These are phyloP conservation scores for Phymanthus crucifer DNA, from an alignment of 92 coral and sea anemone genomes.

Conservation along the genomic window DNA sequence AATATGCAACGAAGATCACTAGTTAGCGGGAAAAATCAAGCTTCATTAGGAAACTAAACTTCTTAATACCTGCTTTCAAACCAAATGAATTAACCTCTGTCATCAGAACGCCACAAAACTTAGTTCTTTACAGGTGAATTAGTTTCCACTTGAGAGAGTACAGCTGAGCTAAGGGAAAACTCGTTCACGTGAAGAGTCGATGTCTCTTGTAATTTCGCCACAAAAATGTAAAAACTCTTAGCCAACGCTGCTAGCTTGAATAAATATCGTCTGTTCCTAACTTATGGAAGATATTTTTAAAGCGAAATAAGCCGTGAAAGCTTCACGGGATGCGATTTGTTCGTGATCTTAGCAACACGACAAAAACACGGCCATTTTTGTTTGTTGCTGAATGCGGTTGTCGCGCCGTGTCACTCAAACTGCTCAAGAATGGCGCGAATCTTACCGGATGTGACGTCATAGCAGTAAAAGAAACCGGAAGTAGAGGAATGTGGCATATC, in stretches of 20 bases:
- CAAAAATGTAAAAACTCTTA: neutral
- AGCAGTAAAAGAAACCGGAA: neutral
- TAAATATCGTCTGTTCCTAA: neutral
- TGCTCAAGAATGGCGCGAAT: slow-evolving; percentile 14
- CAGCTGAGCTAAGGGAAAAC: too few relatives aligned
- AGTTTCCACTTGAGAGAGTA: too few relatives aligned
- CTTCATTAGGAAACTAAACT: neutral
- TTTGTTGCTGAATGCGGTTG: too few relatives aligned
- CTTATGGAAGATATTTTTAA: neutral
- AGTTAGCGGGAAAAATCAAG: neutral
- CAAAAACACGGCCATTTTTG: neutral
- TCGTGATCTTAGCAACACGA: neutral
- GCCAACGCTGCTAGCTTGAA: neutral
- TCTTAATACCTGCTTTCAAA: neutral
- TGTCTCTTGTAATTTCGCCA: too few relatives aligned
- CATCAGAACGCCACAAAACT: too few relatives aligned
- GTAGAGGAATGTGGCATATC: neutral
- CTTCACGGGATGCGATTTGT: neutral
- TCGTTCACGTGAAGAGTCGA: too few relatives aligned
- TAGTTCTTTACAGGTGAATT: too few relatives aligned
- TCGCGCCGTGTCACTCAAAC: slow-evolving; percentile 6
- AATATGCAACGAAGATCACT: neutral
- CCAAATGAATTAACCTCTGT: neutral
- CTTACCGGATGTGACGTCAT: slow-evolving; percentile 18
- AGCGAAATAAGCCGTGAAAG: neutral